These are phyloP conservation scores for Pseudomyrmex gracilis DNA, from an alignment of 1,140 invertebrate species.

Conservation along the genomic window DNA sequence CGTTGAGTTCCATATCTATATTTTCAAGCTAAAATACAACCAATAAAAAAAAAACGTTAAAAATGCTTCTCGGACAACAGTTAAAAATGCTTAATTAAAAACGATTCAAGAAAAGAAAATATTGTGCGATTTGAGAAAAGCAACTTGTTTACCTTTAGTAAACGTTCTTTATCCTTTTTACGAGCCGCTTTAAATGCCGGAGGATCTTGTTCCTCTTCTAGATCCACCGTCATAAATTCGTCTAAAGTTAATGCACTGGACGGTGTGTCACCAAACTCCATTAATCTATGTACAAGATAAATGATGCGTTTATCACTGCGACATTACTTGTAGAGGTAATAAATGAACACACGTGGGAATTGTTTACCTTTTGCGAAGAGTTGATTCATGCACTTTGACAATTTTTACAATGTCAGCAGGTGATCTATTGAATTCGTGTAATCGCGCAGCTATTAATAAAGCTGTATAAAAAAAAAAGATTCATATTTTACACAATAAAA, in stretches of 20 bases:
- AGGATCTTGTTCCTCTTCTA: slow-evolving; percentile 98
- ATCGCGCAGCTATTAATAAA: slow-evolving; percentile 95
- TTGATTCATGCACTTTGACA: slow-evolving; percentile 98
- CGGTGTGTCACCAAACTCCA: slow-evolving; percentile 98
- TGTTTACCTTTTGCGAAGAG: slow-evolving; percentile 93
- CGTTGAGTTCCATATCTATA: slow-evolving; percentile 87
- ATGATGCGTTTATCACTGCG: neutral
- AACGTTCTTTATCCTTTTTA: slow-evolving; percentile 93
- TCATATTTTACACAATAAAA: neutral
- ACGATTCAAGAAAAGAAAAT: neutral
- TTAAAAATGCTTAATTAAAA: slow-evolving; percentile 2
- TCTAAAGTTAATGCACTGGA: slow-evolving; percentile 93
- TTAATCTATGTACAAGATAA: slow-evolving; percentile 86
- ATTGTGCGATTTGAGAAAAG: slow-evolving; percentile 19
- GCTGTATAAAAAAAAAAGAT: slow-evolving; percentile 86
- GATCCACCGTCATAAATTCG: slow-evolving; percentile 98
- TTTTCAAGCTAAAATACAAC: slow-evolving; percentile 77
- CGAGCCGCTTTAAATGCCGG: slow-evolving; percentile 96
- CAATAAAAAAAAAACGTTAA: slow-evolving; percentile 1
- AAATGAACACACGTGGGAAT: neutral
- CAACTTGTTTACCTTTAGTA: slow-evolving; percentile 88
- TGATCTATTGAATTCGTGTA: slow-evolving; percentile 96
- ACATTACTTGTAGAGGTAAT: slow-evolving; percentile 4
- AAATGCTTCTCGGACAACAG: slow-evolving; percentile 5
- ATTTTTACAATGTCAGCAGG: slow-evolving; percentile 96